These are phyloP conservation scores for Plagiodera versicolora DNA, from an alignment of 2,888 invertebrate species.

Conservation along the genomic window DNA sequence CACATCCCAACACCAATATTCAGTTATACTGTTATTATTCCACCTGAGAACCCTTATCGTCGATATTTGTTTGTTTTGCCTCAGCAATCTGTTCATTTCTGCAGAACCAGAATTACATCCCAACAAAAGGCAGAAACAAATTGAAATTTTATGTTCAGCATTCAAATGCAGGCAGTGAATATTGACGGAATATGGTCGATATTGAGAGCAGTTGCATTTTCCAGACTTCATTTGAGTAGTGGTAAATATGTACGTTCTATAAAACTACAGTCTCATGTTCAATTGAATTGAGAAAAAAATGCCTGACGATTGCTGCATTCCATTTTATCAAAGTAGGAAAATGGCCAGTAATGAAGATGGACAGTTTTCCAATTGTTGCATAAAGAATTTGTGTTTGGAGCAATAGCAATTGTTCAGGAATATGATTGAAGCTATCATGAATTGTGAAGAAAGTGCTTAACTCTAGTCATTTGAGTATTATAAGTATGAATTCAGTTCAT, in stretches of 20 bases:
- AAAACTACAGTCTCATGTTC: neutral
- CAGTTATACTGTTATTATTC: too few relatives aligned
- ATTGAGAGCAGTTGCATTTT: slow-evolving; percentile 4
- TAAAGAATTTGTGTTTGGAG: too few relatives aligned
- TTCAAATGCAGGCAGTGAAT: neutral
- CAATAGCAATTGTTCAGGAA: too few relatives aligned
- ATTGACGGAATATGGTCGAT: slow-evolving; percentile 1
- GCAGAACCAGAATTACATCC: neutral
- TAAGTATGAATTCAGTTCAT: too few relatives aligned
- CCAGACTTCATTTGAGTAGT: neutral
- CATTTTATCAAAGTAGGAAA: too few relatives aligned
- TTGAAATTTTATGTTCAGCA: slow-evolving; percentile 1
- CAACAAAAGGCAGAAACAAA: slow-evolving; percentile 7
- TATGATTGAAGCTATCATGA: too few relatives aligned
- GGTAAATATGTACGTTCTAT: slow-evolving; percentile 3
- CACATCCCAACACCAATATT: too few relatives aligned
- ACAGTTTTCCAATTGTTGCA: too few relatives aligned
- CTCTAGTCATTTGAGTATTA: too few relatives aligned
- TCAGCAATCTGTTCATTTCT: neutral
- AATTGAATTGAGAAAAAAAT: neutral
- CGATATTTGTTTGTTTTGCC: neutral
- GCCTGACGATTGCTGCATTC: too few relatives aligned
- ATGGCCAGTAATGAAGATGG: too few relatives aligned
- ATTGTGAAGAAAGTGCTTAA: too few relatives aligned
- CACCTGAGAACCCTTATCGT: neutral